A percentile compares a stretch with the other conserved stretches of the same genome.
Evolutionary conservation across 1,140 invertebrate genomes (phyloP).

Genomic region (Achatina immaculata): DNA sequence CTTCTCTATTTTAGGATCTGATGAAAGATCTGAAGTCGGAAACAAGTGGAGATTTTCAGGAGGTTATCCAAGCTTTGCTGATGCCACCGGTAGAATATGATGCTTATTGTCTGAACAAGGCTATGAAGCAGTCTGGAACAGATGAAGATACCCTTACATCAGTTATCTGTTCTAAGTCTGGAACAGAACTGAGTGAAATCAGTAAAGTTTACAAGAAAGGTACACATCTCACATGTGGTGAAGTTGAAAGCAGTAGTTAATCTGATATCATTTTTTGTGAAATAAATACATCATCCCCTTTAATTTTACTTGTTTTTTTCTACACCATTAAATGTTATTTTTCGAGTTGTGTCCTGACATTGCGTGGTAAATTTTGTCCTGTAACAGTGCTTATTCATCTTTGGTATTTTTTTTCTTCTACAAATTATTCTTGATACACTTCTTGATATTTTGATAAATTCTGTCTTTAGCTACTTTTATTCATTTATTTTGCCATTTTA

Average conservation of each 20-base stretch:
- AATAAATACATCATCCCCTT: not conserved
- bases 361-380: no score
- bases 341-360: no score
- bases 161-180: conserved; percentile 53
- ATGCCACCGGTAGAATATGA: conserved; percentile 89
- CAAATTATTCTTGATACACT: no score
- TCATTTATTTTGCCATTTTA: no score
- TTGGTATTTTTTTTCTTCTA: no score
- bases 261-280: no score
- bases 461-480: no score
- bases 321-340: no score
- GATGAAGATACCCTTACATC: conserved; percentile 51
- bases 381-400: no score
- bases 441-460: no score
- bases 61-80: conserved; percentile 88
- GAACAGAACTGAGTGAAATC: conserved; percentile 7
- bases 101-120: conserved; percentile 87
- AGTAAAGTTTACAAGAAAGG: conserved; percentile 28
- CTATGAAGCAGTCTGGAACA: conserved; percentile 76
- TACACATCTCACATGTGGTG: no score
- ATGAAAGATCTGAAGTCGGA: conserved; percentile 92
- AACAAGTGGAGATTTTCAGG: conserved; percentile 90
- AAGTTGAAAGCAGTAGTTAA: not conserved
- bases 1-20: conserved; percentile 80
- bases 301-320: not conserved